Conservation (phyloP, 2,888 invertebrate species). For the Acanthopleura granulata region DNA sequence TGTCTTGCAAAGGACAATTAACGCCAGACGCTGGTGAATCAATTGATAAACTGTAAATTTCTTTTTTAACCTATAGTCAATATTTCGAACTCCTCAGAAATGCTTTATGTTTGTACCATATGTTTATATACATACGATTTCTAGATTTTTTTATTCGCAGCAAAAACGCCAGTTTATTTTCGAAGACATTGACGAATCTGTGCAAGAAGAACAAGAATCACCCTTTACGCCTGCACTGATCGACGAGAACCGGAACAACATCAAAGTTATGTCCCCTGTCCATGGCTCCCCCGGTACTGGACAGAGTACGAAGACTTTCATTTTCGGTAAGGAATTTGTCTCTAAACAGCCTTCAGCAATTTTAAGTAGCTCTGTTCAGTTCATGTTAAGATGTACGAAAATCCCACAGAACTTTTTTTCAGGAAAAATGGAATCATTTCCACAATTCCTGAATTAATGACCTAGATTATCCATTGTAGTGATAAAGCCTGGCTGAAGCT, state of each 20-base stretch:
- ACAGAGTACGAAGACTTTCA: slow-evolving; percentile 14
- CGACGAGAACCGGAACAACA: slow-evolving; percentile 3
- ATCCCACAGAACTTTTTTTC: too few relatives aligned
- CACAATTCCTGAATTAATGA: too few relatives aligned
- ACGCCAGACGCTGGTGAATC: too few relatives aligned
- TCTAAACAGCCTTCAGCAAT: too few relatives aligned
- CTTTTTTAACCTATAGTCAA: too few relatives aligned
- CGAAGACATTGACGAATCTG: slow-evolving; percentile 9
- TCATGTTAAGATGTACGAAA: background rate
- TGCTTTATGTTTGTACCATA: too few relatives aligned
- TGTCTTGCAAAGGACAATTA: too few relatives aligned
- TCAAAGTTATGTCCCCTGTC: background rate
- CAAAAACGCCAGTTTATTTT: slow-evolving; percentile 16
- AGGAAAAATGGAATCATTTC: too few relatives aligned
- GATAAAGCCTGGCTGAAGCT: too few relatives aligned
- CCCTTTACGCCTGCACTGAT: background rate
- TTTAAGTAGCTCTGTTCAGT: background rate
- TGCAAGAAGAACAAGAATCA: slow-evolving; percentile 9
- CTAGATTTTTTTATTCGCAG: background rate
- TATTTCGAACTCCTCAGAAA: too few relatives aligned
- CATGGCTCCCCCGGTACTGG: background rate
- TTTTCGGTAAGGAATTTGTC: background rate
- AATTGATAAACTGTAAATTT: too few relatives aligned
- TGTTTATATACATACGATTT: background rate
- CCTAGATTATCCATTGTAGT: too few relatives aligned